These are phyloP conservation scores for Perccottus glenii DNA, from an alignment of 2,113 vertebrate species.

Conservation along the genomic window DNA sequence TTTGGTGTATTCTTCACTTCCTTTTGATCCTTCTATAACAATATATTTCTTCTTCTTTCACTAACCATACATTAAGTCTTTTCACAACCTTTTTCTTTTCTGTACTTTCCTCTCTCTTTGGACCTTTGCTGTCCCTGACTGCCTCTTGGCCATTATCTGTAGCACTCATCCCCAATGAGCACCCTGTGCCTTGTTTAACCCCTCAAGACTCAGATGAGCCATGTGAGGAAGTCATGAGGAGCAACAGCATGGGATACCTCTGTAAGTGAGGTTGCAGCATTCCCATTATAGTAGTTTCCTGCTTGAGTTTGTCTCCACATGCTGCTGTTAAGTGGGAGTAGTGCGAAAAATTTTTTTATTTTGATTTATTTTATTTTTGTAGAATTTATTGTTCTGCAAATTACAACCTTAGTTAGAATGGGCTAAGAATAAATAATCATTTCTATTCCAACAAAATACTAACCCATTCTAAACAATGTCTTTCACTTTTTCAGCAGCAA, in stretches of 20 bases:
- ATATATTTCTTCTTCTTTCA: conserved; percentile 1
- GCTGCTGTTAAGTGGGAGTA: neutral
- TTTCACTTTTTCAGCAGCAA: too few relatives aligned
- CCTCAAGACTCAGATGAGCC: conserved; percentile 85
- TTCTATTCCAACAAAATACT: too few relatives aligned
- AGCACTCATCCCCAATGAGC: conserved; percentile 88
- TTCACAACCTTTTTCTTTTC: conserved; percentile 18
- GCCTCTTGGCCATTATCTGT: conserved; percentile 49
- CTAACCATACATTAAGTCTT: conserved; percentile 8
- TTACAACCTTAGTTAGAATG: too few relatives aligned
- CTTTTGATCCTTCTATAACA: neutral
- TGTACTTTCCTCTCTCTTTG: conserved; percentile 39
- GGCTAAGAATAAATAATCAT: too few relatives aligned
- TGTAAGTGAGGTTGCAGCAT: conserved; percentile 85
- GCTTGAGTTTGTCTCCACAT: neutral
- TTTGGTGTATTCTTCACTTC: conserved; percentile 58
- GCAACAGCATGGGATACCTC: conserved; percentile 94
- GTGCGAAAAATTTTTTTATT: neutral
- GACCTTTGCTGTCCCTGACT: conserved; percentile 53
- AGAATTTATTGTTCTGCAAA: too few relatives aligned
- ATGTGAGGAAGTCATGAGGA: conserved; percentile 84
- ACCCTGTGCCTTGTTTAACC: conserved; percentile 87
- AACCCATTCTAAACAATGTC: neutral
- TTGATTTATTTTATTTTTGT: too few relatives aligned
- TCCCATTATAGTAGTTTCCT: conserved; percentile 9